Evolutionary conservation across 2,113 vertebrate genomes (phyloP).

Genomic region (Rhinopomastus cyanomelas): DNA sequence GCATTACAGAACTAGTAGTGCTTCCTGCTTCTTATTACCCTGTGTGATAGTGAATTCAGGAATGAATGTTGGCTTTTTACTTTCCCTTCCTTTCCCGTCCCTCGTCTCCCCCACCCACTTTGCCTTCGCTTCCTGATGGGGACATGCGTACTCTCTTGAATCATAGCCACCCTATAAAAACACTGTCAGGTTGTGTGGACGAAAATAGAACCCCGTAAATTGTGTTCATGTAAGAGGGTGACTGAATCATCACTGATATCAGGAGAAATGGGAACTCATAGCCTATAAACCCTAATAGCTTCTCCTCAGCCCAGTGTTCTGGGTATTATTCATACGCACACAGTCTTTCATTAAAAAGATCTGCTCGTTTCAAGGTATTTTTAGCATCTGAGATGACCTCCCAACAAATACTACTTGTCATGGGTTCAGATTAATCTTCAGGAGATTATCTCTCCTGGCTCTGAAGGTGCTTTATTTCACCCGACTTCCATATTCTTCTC

Average conservation of each 20-base stretch:
- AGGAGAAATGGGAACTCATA: background rate
- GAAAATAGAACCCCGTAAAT: slow-evolving; percentile 40
- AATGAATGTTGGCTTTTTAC: slow-evolving; percentile 6
- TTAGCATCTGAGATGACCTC: background rate
- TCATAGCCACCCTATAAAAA: slow-evolving; percentile 12
- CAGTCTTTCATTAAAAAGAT: background rate
- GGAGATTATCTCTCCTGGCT: background rate
- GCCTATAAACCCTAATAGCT: background rate
- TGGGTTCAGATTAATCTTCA: background rate
- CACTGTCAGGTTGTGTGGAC: background rate
- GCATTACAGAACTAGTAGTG: background rate
- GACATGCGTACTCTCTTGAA: background rate
- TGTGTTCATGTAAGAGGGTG: slow-evolving; percentile 18
- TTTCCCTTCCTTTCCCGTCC: background rate
- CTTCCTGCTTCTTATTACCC: background rate
- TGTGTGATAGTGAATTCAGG: background rate
- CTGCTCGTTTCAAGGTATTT: background rate
- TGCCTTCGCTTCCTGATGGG: background rate
- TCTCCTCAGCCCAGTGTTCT: background rate
- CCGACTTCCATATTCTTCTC: background rate
- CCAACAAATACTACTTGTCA: background rate
- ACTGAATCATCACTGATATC: slow-evolving; percentile 37
- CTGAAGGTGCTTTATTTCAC: background rate
- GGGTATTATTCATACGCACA: background rate
- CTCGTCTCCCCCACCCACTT: slow-evolving; percentile 30